Evolutionary conservation across 2,113 vertebrate species (phyloP).

Genomic region (Montifringilla adamsi): DNA sequence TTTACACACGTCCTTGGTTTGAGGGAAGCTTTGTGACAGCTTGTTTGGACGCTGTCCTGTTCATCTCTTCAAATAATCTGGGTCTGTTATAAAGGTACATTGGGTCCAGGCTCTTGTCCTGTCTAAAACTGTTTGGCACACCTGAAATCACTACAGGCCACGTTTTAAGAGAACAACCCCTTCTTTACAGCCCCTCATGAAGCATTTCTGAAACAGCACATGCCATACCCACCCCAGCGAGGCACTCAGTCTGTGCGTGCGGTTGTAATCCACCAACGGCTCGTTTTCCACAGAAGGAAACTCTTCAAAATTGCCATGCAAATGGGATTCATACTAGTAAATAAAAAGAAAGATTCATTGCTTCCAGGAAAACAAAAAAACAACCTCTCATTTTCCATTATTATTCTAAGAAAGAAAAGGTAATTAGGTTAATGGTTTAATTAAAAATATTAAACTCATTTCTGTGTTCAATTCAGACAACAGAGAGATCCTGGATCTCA

Average conservation of each 20-base stretch:
- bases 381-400: background rate
- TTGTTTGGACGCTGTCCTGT: background rate
- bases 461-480: background rate
- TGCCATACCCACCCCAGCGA: slow-evolving; percentile 85
- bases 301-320: slow-evolving; percentile 85
- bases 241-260: slow-evolving; percentile 92
- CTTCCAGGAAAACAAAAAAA: background rate
- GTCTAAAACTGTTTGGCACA: background rate
- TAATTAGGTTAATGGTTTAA: background rate
- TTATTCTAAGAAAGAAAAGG: background rate
- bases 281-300: slow-evolving; percentile 89
- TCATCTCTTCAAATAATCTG: background rate
- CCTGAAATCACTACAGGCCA: background rate
- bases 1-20: background rate
- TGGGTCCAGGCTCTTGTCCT: background rate
- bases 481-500: background rate
- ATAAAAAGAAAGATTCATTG: background rate
- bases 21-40: background rate
- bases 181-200: background rate
- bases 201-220: background rate
- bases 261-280: slow-evolving; percentile 86
- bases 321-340: slow-evolving; percentile 75
- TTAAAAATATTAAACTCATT: background rate
- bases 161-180: background rate
- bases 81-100: background rate